Percentiles rank a stretch among this genome's conserved stretches.
phyloP scores from a whole-genome alignment of 2,113 vertebrate species.

The Corythornis vintsioides region DNA sequence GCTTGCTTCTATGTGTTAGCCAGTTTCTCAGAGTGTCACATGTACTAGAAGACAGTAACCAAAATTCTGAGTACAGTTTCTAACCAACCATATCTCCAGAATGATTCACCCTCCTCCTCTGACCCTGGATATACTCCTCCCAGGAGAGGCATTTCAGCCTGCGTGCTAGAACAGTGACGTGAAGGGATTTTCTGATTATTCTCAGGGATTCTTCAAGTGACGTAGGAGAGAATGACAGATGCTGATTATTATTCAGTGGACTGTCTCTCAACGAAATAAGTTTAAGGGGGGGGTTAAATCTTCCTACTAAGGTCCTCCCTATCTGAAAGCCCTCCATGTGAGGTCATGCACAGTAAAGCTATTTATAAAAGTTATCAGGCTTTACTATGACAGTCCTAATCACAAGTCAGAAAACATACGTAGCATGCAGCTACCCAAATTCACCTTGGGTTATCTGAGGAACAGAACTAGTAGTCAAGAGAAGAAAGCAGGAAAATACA shows the following conservation, averaged over 20 bases:
- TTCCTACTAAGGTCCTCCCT: slow-evolving; percentile 26
- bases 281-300: slow-evolving; percentile 7
- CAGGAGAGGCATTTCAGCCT: neutral
- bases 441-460: neutral
- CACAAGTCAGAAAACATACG: neutral
- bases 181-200: slow-evolving; percentile 63
- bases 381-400: neutral
- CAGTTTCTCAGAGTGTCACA: neutral
- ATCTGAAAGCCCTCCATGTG: neutral
- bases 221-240: slow-evolving; percentile 13
- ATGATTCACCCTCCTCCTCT: neutral
- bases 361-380: slow-evolving; percentile 35
- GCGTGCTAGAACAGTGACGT: neutral
- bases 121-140: slow-evolving; percentile 4
- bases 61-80: neutral
- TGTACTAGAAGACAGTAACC: neutral
- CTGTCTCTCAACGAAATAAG: slow-evolving; percentile 20
- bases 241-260: neutral
- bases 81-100: neutral
- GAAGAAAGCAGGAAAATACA: neutral
- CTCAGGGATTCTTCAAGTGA: slow-evolving; percentile 62
- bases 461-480: neutral
- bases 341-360: neutral
- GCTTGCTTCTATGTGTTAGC: neutral
- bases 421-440: neutral